Evolutionary conservation across 2,888 invertebrate species (phyloP).

Genomic region (Pachliopta kotzebuea): DNA sequence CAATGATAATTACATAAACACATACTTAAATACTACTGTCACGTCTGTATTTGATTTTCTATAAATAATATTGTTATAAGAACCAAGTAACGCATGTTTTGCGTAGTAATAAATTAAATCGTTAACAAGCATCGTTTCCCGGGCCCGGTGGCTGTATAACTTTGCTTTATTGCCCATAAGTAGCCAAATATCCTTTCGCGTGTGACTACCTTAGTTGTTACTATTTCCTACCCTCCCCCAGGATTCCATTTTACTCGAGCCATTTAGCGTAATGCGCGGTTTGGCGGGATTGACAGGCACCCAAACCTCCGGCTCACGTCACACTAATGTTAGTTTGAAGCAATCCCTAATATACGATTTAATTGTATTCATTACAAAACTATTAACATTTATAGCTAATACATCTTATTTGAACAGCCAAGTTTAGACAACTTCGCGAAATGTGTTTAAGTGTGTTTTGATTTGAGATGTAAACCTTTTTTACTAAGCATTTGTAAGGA

Average conservation of each 20-base stretch:
- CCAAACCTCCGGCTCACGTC: conserved; percentile 42
- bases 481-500: too few species aligned
- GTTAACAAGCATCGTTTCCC: conserved; percentile 64
- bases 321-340: conserved; percentile 63
- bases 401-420: not conserved
- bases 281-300: conserved; percentile 71
- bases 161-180: conserved; percentile 76
- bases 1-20: too few species aligned
- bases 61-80: not conserved
- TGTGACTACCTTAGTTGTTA: conserved; percentile 51
- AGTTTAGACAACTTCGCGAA: too few species aligned
- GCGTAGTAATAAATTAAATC: conserved; percentile 7
- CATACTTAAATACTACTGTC: too few species aligned
- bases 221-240: conserved; percentile 64
- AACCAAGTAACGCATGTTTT: not conserved
- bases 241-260: conserved; percentile 62
- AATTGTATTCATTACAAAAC: conserved; percentile 38
- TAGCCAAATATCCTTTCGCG: conserved; percentile 51
- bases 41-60: too few species aligned
- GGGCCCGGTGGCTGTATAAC: conserved; percentile 46
- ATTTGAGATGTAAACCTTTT: too few species aligned
- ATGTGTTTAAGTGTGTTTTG: too few species aligned
- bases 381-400: not conserved
- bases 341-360: conserved; percentile 53
- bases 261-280: conserved; percentile 78